Percentiles rank a stretch among this genome's conserved stretches.
These are phyloP conservation scores for Tribolium madens DNA, from an alignment of 1,140 invertebrate species.

Conservation along the genomic window DNA sequence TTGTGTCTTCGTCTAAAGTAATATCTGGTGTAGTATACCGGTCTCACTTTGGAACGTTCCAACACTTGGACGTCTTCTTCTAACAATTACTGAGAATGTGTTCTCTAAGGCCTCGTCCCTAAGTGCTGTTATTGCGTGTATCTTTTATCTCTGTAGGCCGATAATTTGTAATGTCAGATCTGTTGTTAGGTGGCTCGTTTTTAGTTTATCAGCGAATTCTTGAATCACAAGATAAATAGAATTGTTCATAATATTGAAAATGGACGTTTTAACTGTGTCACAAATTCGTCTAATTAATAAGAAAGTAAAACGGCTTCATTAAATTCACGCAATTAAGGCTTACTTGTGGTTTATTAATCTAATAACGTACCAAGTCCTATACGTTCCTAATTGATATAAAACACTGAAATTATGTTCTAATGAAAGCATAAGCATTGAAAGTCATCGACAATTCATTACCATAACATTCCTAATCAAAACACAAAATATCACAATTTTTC, in stretches of 20 bases:
- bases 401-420: conserved; percentile 23
- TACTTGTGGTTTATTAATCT: conserved; percentile 28
- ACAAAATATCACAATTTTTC: not conserved
- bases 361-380: conserved; percentile 15
- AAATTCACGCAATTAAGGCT: conserved; percentile 15
- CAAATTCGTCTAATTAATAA: conserved; percentile 20
- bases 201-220: conserved; percentile 56
- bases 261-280: not conserved
- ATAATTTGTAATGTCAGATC: conserved; percentile 61
- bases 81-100: conserved; percentile 41
- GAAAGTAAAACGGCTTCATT: conserved; percentile 19
- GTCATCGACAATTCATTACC: not conserved
- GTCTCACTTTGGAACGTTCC: conserved; percentile 9
- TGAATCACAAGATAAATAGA: conserved; percentile 51
- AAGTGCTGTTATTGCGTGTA: conserved; percentile 51
- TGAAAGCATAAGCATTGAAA: conserved; percentile 27
- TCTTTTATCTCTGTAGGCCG: conserved; percentile 55
- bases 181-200: conserved; percentile 59
- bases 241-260: conserved; percentile 28
- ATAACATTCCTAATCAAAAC: not conserved
- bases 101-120: conserved; percentile 19
- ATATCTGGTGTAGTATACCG: conserved; percentile 42
- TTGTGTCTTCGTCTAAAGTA: conserved; percentile 41
- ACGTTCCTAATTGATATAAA: conserved; percentile 20
- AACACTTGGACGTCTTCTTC: conserved; percentile 6